phyloP scores from a whole-genome alignment of 2,113 vertebrate species.

The Silurus meridionalis region DNA sequence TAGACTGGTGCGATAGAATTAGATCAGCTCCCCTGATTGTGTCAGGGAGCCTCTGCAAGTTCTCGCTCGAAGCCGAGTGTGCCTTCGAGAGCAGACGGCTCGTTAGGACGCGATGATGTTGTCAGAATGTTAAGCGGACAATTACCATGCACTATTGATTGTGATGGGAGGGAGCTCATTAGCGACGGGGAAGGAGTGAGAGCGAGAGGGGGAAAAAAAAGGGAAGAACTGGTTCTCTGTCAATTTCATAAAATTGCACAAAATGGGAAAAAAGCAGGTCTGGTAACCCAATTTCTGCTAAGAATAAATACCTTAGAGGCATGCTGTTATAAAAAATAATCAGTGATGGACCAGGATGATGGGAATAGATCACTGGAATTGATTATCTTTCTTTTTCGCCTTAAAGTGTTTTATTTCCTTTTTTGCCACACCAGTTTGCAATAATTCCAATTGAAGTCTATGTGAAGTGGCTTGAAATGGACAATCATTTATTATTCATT shows the following conservation, averaged over 20 bases:
- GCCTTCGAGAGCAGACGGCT: slow-evolving; percentile 48
- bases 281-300: not conserved
- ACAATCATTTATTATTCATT: too few relatives aligned
- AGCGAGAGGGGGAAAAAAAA: slow-evolving; percentile 33
- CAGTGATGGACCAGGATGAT: not conserved
- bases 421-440: not conserved
- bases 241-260: not conserved
- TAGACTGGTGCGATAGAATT: slow-evolving; percentile 75
- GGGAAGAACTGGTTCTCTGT: not conserved
- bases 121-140: slow-evolving; percentile 57
- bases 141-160: slow-evolving; percentile 53
- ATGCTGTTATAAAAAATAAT: not conserved
- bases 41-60: slow-evolving; percentile 70
- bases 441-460: not conserved
- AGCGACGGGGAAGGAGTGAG: slow-evolving; percentile 20
- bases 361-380: not conserved
- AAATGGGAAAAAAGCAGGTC: not conserved
- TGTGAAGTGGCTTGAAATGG: too few relatives aligned
- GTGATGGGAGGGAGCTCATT: slow-evolving; percentile 50
- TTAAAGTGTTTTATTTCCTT: not conserved
- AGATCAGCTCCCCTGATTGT: slow-evolving; percentile 76
- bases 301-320: not conserved
- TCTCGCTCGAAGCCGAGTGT: slow-evolving; percentile 56
- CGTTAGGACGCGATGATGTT: slow-evolving; percentile 52
- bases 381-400: not conserved